Base-by-base conservation (phyloP, 2,888 invertebrate species). In the Tanytarsus gracilentus region DNA sequence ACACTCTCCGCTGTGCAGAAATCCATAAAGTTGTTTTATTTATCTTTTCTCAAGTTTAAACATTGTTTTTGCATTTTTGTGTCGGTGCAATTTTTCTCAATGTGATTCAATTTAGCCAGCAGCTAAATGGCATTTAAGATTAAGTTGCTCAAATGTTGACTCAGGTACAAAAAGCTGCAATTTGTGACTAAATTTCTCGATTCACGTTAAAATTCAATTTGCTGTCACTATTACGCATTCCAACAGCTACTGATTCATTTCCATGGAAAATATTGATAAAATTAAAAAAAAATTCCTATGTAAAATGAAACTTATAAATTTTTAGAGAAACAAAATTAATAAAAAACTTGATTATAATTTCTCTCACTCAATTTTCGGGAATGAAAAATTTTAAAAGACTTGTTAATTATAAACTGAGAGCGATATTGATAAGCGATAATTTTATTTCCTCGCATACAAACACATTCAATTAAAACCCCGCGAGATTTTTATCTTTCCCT, bases 141-240 rank as follows among this genome's bases (percentile, higher is more conserved):
- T 36, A n/a, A 3, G 36, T 6, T 36, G 1, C 7, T 4, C n/a
- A n/a, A n/a, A n/a, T n/a, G n/a, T n/a, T n/a, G n/a, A n/a, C 21
- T 6, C 11, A 44, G 33, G 3, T 33, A 5, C 9, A 5, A 21
- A 44, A 16, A 16, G 8, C 23, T 23, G 2, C 2, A 5, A 33
- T 11, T 33, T 11, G 9, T n/a, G 44, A 44, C 44, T 4, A n/a
- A 8, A 44, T 44, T 44, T 23, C 21, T 9, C 5, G n/a, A 33
- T n/a, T 33, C 18, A 4, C 23, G 44, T 44, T 44, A 44, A 44
- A 23, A 21, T 18, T 6, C 18, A 23, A 44, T 44, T 44, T 23
- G 23, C 23, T 44, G 44, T 44, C 44, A 44, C 23, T 33, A 44
- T 44, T n/a, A 29, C 16, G 30, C 51, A 52, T 52, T 29, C 52